Conservation (phyloP, 2,797 vertebrate genomes). For the Discoglossus pictus region DNA sequence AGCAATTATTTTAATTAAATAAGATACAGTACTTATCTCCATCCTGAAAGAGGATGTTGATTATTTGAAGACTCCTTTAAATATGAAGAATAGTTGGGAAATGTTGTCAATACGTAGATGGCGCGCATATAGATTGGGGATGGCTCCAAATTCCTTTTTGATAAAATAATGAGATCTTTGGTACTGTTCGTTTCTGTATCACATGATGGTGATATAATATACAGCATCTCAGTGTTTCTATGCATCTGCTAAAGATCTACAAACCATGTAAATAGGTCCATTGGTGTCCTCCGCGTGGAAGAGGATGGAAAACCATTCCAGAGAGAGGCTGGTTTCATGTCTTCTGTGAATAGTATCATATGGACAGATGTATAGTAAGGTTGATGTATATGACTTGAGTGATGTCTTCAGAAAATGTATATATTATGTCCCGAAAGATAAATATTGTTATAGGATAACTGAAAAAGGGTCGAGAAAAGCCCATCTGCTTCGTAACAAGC, state of each 20-base stretch:
- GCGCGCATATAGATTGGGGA: too few species aligned
- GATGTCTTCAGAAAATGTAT: slow-evolving; percentile 34
- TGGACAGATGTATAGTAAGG: slow-evolving; percentile 29
- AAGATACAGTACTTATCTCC: too few species aligned
- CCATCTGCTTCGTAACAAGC: neutral
- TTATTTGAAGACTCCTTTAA: too few species aligned
- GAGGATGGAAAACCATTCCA: slow-evolving; percentile 9
- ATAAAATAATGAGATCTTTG: too few species aligned
- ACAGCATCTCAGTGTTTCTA: neutral
- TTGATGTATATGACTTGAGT: slow-evolving; percentile 40
- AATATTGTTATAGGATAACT: slow-evolving; percentile 12
- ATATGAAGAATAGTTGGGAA: too few species aligned
- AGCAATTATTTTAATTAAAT: neutral
- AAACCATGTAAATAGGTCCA: slow-evolving; percentile 5
- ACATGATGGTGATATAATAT: too few species aligned
- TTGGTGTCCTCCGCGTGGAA: neutral
- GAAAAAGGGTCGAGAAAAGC: slow-evolving; percentile 3
- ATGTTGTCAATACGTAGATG: too few species aligned
- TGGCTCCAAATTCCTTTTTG: too few species aligned
- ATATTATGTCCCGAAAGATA: slow-evolving; percentile 33
- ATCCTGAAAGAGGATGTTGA: too few species aligned
- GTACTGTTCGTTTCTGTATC: too few species aligned
- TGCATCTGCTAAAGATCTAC: neutral
- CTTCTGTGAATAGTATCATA: slow-evolving; percentile 18
- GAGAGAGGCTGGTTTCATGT: neutral